A percentile compares a stretch with the other conserved stretches of the same genome.
phyloP scores from a whole-genome alignment of 1,140 invertebrate species.

The Palaemon carinicauda region DNA sequence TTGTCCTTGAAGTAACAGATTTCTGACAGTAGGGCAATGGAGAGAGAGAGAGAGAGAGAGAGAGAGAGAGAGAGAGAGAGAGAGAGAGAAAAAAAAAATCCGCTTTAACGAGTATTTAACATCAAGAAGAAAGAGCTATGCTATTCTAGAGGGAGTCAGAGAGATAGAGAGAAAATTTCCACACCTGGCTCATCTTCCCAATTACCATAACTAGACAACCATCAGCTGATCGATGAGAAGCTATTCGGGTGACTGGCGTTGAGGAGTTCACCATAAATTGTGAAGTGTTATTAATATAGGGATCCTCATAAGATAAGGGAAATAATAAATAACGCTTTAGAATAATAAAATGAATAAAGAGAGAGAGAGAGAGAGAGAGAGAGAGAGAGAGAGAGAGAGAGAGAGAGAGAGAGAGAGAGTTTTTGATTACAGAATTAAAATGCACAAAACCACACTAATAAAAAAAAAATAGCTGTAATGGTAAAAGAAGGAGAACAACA shows the following conservation, averaged over 20 bases:
- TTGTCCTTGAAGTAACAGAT: no score
- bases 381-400: background rate
- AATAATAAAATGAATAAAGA: background rate
- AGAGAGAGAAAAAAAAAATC: background rate
- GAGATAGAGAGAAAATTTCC: no score
- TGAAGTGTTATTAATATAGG: background rate
- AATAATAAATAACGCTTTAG: background rate
- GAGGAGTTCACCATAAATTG: no score
- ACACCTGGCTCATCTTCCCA: background rate
- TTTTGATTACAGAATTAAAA: slow-evolving; percentile 60
- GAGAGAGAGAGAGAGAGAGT: background rate
- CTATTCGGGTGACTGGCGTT: no score
- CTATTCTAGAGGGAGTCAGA: background rate
- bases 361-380: background rate
- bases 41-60: background rate
- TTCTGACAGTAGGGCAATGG: background rate
- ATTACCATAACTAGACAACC: no score
- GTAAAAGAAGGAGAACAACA: no score
- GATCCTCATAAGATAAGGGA: background rate
- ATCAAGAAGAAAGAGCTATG: no score
- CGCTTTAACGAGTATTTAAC: background rate
- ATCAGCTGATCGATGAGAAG: no score
- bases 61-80: background rate
- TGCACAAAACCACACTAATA: no score
- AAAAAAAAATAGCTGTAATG: no score